phyloP scores from a whole-genome alignment of 1,140 invertebrate species.

The Scaptomyza montana region DNA sequence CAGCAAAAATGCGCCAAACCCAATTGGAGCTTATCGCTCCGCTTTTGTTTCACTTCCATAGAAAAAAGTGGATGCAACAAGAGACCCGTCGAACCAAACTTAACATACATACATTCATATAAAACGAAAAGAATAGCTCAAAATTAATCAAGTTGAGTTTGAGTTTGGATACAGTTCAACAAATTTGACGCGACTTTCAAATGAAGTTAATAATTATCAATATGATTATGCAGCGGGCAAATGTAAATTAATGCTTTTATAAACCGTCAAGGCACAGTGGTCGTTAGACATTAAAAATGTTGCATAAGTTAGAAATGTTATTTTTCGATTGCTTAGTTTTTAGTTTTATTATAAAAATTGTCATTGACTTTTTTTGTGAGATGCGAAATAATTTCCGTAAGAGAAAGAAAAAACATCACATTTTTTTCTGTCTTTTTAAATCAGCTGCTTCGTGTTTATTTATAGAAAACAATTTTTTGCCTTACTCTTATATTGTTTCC shows the following conservation, averaged over 20 bases:
- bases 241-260: neutral
- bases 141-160: constrained; percentile 23
- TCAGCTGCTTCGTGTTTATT: constrained; percentile 21
- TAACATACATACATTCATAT: neutral
- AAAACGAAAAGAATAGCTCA: constrained; percentile 26
- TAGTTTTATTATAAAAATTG: too few species aligned
- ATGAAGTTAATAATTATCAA: neutral
- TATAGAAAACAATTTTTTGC: constrained; percentile 19
- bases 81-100: constrained; percentile 73
- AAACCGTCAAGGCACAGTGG: neutral
- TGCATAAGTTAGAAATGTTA: too few species aligned
- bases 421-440: neutral
- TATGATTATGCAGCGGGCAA: neutral
- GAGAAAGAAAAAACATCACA: neutral
- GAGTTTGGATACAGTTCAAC: constrained; percentile 33
- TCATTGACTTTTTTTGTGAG: constrained; percentile 1
- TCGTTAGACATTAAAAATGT: too few species aligned
- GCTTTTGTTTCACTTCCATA: constrained; percentile 80
- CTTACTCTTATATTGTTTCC: constrained; percentile 3
- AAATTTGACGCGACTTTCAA: constrained; percentile 27
- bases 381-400: constrained; percentile 20
- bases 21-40: constrained; percentile 80
- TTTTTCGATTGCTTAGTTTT: too few species aligned
- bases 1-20: constrained; percentile 48
- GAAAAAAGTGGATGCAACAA: constrained; percentile 79